Percentiles rank a stretch among this genome's conserved stretches.
phyloP scores from a whole-genome alignment of 2,797 vertebrate species.

The Eidolon dupreanum region DNA sequence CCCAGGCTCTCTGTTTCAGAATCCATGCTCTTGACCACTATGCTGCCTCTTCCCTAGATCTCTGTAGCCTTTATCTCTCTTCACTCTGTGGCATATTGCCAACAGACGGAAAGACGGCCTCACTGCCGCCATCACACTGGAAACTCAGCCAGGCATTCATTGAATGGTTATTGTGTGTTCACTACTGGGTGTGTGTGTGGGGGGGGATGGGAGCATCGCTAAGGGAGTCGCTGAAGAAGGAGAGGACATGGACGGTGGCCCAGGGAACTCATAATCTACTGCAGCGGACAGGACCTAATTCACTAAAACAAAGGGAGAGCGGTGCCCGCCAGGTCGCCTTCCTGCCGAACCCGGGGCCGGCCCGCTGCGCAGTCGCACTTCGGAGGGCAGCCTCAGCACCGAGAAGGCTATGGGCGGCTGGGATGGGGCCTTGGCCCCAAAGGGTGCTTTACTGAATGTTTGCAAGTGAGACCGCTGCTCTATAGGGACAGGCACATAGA shows the following conservation, averaged over 20 bases:
- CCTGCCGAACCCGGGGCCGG: neutral
- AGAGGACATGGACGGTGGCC: neutral
- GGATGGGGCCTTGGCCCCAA: neutral
- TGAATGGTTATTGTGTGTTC: neutral
- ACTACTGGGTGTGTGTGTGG: neutral
- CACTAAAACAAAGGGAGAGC: neutral
- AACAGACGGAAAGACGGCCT: neutral
- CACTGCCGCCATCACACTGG: neutral
- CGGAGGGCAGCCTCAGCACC: neutral
- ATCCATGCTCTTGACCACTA: neutral
- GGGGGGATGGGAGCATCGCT: neutral
- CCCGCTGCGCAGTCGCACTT: neutral
- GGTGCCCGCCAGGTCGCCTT: accelerated
- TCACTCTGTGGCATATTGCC: neutral
- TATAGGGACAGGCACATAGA: neutral
- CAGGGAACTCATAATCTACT: neutral
- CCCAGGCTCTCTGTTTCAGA: neutral
- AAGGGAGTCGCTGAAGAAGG: neutral
- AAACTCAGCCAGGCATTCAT: neutral
- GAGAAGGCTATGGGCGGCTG: neutral
- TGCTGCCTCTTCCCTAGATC: neutral
- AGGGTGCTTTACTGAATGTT: neutral
- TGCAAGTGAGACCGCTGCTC: neutral
- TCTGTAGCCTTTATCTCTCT: neutral
- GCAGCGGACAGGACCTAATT: neutral